Evolutionary conservation across 1,140 invertebrate genomes (phyloP).

Genomic region (Glossosoma conforme): DNA sequence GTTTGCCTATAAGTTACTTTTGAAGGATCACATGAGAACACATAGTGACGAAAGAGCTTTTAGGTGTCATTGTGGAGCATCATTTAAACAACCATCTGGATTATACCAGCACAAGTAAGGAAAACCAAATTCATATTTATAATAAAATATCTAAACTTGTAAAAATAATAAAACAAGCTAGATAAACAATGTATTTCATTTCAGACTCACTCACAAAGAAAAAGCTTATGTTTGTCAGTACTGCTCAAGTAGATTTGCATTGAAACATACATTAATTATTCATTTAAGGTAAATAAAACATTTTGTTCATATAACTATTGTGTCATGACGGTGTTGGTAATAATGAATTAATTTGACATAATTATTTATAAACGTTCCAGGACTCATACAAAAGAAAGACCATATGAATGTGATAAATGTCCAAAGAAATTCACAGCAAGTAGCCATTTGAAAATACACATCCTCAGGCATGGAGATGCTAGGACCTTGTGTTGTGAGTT

Average conservation of each 20-base stretch:
- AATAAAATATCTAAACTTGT: too few species aligned
- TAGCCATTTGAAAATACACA: conserved; percentile 11
- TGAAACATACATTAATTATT: conserved; percentile 15
- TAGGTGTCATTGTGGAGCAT: conserved; percentile 6
- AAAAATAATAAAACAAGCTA: background rate
- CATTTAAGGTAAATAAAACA: conserved; percentile 9
- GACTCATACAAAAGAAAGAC: conserved; percentile 11
- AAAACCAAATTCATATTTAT: too few species aligned
- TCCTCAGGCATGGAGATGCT: conserved; percentile 7
- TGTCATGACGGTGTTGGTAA: background rate
- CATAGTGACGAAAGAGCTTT: too few species aligned
- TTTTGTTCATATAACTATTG: background rate
- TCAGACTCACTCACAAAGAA: conserved; percentile 3
- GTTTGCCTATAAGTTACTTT: too few species aligned
- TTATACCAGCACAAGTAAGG: conserved; percentile 15
- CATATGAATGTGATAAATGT: conserved; percentile 11
- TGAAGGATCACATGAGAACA: too few species aligned
- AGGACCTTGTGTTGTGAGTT: conserved; percentile 4
- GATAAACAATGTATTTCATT: conserved; percentile 2
- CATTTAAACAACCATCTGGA: conserved; percentile 13
- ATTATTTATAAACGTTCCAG: conserved; percentile 2
- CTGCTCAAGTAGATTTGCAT: conserved; percentile 11
- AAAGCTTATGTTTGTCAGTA: conserved; percentile 8
- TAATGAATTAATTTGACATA: too few species aligned
- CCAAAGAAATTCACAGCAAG: conserved; percentile 9